phyloP scores from a whole-genome alignment of 53 echinoderm and acorn worm species.

The Arbacia lixula region DNA sequence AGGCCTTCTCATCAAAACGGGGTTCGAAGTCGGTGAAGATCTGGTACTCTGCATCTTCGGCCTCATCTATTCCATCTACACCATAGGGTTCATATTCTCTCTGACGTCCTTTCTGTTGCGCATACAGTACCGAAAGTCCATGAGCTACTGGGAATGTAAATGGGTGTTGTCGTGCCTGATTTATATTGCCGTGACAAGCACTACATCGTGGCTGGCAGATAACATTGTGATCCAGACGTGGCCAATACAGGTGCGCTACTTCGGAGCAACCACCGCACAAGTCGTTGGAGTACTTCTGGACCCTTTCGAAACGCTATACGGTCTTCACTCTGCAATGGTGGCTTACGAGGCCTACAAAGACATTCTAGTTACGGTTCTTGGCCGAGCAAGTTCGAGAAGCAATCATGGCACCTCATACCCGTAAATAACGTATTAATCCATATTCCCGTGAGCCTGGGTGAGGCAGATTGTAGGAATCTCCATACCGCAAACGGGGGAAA shows the following conservation, averaged over 20 bases:
- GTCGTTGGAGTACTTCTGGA: conserved; percentile 2
- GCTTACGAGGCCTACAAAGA: conserved; percentile 27
- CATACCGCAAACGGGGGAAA: too few relatives aligned
- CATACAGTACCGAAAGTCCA: not conserved
- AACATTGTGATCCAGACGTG: not conserved
- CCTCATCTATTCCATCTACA: conserved; percentile 18
- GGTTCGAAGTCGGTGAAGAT: not conserved
- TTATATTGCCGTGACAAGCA: not conserved
- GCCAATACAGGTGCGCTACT: not conserved
- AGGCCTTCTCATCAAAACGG: not conserved
- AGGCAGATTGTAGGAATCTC: too few relatives aligned
- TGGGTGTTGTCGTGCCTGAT: conserved; percentile 23
- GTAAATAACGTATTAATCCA: too few relatives aligned
- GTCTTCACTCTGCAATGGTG: conserved; percentile 16
- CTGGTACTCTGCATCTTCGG: not conserved
- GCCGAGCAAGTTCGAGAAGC: too few relatives aligned
- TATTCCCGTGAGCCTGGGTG: too few relatives aligned
- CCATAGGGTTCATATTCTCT: not conserved
- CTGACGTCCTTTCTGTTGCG: conserved; percentile 21
- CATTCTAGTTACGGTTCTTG: too few relatives aligned
- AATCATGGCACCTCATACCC: too few relatives aligned
- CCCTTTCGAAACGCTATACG: conserved; percentile 18
- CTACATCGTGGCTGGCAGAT: conserved; percentile 11
- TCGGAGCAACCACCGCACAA: not conserved
- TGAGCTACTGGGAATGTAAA: not conserved